A percentile compares a stretch with the other conserved stretches of the same genome.
These are phyloP conservation scores for Osedax fenrisi DNA, from an alignment of 2,888 invertebrate genomes.

Conservation along the genomic window DNA sequence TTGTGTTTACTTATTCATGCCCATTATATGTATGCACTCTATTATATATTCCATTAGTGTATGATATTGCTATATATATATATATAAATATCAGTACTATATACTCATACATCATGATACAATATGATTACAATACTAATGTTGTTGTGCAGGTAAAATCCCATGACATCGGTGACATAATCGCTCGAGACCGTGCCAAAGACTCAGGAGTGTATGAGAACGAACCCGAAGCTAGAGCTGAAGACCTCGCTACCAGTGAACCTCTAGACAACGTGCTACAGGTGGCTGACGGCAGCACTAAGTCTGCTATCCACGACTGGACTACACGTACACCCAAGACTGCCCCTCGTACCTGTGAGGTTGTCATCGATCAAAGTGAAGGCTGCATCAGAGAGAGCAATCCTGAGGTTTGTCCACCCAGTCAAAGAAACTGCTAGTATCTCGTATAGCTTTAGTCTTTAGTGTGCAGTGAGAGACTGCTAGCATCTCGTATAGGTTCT, in stretches of 20 bases:
- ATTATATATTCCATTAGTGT: too few relatives aligned
- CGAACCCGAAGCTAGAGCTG: conserved; percentile 29
- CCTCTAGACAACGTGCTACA: neutral
- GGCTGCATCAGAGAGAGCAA: conserved; percentile 5
- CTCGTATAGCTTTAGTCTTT: neutral
- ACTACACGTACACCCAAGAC: neutral
- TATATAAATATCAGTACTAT: too few relatives aligned
- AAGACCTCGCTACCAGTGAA: conserved; percentile 12
- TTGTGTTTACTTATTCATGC: too few relatives aligned
- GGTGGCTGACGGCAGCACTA: neutral
- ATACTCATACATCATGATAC: too few relatives aligned
- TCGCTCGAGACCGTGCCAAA: neutral
- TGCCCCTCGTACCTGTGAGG: neutral
- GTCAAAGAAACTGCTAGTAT: too few relatives aligned
- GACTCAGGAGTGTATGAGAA: conserved; percentile 35
- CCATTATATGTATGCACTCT: too few relatives aligned
- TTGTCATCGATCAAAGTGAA: conserved; percentile 14
- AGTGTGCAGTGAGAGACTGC: too few relatives aligned
- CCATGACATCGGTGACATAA: conserved; percentile 3
- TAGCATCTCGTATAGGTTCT: too few relatives aligned
- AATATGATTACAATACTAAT: too few relatives aligned
- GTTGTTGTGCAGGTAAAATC: neutral
- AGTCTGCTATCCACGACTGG: conserved; percentile 13
- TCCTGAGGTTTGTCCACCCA: neutral
- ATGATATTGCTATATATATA: too few relatives aligned